Base-by-base conservation (phyloP, 2,888 invertebrate species). In the Nomada fucata region DNA sequence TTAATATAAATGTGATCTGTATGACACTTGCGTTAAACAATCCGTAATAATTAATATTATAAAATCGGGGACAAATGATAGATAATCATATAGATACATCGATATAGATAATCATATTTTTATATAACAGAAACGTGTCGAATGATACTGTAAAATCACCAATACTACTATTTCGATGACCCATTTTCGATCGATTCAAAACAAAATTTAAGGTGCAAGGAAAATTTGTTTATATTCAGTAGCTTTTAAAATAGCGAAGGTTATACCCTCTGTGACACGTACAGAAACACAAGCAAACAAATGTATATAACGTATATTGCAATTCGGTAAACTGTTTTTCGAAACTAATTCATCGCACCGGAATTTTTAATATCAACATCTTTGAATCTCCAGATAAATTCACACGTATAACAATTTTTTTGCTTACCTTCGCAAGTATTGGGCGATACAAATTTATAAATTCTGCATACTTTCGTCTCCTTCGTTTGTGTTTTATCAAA, bases 181-280 rank as follows among this genome's bases (percentile, higher is more conserved):
- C 82, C 71, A 76, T 71, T 76, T 76, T 50, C 76, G 65, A 84
- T 81, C 67, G 50, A 60, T 81, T 63, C 23, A 60, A 81, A 85
- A 26, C 36, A 65, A 70, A 84, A 59, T 61, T 53, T 23, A 18
- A 3, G 42, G 13, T 26, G 9, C 0, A 36, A 0, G n/a, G 9
- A 59, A 42, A 77, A 67, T 36, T 36, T 57, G 15, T 44, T 53
- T 13, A 13, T 4, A 18, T 2, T 15, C 20, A 29, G 23, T 4
- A 53, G 13, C 42, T 65, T 29, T 2, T 20, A 23, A 11, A 11
- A 4, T 15, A 18, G 9, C 9, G 29, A 60, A 26, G 15, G 42
- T 50, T 47, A 26, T 18, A 11, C 2, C 5, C 36, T 7, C 36
- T 36, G 36, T 1, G 11, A 26, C 42, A 23, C 7, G 13, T 13